phyloP scores from a whole-genome alignment of 2,797 vertebrate genomes.

The Peromyscus nudipes region DNA sequence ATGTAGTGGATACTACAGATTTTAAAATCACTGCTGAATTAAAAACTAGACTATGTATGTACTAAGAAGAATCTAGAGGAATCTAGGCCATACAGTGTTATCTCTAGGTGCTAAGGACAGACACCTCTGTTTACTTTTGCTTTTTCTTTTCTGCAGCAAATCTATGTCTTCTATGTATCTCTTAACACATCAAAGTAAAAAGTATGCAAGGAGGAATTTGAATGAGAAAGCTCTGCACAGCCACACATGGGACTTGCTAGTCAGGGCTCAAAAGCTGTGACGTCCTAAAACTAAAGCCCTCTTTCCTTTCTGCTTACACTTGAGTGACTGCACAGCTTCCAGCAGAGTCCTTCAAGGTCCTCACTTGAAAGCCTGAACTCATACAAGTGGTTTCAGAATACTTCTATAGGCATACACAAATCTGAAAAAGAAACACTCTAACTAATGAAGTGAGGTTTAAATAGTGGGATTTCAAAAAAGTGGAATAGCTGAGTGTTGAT shows the following conservation, averaged over 20 bases:
- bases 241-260: background rate
- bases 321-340: background rate
- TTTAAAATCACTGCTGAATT: background rate
- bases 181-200: background rate
- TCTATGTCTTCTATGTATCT: background rate
- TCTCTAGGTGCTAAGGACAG: background rate
- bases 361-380: background rate
- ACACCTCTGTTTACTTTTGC: background rate
- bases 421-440: constrained; percentile 6
- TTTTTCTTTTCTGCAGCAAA: background rate
- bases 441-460: background rate
- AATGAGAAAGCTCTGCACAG: background rate
- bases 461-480: background rate
- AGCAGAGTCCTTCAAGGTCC: background rate
- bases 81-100: background rate
- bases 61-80: background rate
- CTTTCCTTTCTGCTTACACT: background rate
- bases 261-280: background rate
- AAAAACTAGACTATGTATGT: background rate
- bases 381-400: background rate
- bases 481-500: background rate
- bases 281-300: background rate
- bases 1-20: background rate
- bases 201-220: background rate
- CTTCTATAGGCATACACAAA: background rate